Conservation (phyloP, 2,797 vertebrate species). For the Nasua narica region DNA sequence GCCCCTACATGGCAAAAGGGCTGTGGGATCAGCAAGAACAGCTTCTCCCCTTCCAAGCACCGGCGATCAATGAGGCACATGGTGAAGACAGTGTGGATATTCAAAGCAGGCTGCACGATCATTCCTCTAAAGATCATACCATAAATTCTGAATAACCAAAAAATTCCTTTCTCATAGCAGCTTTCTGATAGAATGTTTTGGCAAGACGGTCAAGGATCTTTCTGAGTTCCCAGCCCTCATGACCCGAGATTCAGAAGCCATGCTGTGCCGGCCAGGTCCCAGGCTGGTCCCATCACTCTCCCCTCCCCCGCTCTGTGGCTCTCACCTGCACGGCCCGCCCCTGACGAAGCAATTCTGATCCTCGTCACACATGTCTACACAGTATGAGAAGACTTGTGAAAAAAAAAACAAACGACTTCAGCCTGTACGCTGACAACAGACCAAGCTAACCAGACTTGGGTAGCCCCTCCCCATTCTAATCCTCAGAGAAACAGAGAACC, state of each 20-base stretch:
- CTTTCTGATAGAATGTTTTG: background rate
- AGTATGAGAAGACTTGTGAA: background rate
- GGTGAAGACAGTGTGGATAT: background rate
- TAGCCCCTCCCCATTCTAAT: background rate
- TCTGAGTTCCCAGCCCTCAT: background rate
- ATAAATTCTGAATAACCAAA: background rate
- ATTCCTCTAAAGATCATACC: background rate
- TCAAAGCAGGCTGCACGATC: background rate
- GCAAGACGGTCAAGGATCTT: background rate
- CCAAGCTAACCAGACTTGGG: background rate
- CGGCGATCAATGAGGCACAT: background rate
- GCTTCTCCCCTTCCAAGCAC: background rate
- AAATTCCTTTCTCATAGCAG: background rate
- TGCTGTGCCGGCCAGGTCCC: background rate
- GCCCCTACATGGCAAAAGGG: too few relatives aligned
- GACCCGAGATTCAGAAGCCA: background rate
- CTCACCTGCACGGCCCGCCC: background rate
- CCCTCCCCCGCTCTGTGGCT: background rate
- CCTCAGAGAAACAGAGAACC: background rate
- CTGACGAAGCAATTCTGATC: background rate
- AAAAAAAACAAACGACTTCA: background rate
- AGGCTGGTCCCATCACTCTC: background rate
- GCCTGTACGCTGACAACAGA: background rate
- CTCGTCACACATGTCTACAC: background rate
- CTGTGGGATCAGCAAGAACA: background rate